These are phyloP conservation scores for Scopus umbretta DNA, from an alignment of 2,113 vertebrate species.

Conservation along the genomic window DNA sequence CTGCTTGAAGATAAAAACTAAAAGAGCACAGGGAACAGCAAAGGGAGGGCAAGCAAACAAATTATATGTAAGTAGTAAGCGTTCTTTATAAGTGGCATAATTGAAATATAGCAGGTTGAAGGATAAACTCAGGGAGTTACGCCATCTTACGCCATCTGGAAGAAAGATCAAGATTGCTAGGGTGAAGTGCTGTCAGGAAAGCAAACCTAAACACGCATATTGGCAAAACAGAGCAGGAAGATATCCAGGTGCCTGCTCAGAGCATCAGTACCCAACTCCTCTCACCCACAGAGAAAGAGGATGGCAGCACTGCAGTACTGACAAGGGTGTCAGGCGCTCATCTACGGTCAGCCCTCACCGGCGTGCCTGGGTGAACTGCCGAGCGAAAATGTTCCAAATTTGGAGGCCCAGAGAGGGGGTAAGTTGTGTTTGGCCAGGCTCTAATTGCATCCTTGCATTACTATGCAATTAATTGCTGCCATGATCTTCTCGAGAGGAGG, in stretches of 20 bases:
- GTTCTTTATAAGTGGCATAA: neutral
- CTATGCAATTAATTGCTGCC: constrained; percentile 54
- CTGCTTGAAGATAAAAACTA: neutral
- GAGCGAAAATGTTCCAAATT: constrained; percentile 8
- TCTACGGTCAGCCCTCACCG: neutral
- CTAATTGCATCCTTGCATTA: constrained; percentile 52
- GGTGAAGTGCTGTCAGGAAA: neutral
- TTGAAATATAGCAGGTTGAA: neutral
- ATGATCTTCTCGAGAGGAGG: neutral
- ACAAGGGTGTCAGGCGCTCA: neutral
- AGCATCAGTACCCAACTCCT: neutral
- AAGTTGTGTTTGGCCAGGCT: constrained; percentile 16
- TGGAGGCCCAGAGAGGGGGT: neutral
- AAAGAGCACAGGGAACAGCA: neutral
- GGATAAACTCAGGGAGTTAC: neutral
- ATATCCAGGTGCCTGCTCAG: neutral
- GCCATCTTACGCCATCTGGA: neutral
- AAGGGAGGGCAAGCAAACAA: neutral
- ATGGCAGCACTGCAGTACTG: neutral
- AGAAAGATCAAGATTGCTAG: neutral
- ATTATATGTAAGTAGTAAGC: neutral
- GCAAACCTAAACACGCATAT: neutral
- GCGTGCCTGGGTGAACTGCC: neutral
- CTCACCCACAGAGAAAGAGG: neutral
- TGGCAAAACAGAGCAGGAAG: neutral